Evolutionary conservation across 2,888 invertebrate genomes (phyloP), one percentile per base, ranked within the genome.

Genomic region (Choreutis nemorana): DNA sequence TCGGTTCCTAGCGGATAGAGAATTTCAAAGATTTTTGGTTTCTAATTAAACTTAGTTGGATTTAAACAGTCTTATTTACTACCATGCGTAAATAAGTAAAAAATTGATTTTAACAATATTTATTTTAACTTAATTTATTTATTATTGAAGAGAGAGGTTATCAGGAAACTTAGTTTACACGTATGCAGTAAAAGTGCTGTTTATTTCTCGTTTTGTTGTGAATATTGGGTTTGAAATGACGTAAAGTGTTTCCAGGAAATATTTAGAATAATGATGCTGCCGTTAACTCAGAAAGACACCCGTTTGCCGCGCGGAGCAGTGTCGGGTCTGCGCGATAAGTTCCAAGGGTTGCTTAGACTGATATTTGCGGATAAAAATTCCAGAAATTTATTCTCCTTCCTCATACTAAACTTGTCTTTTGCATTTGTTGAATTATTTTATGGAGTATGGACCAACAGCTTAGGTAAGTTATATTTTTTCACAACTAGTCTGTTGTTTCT

Each of bases 391-490:
- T 95, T 97, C 58, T 78, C 96, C 16, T 98, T 98, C 61, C 83
- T 98, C 8, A 47, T 96, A 40, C 80, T 98, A 21, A 98, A 97
- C 71, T 83, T 97, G 40, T 94, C 94, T 18, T 97, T 98, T 78
- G 97, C 97, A 13, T 97, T 97, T 72, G 94, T 98, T 25, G 97
- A 98, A 70, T 80, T 98, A 32, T 82, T 88, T 35, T 98, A 97
- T 80, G 97, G 97, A 39, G 82, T 94, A 54, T 89, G 88, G 90
- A 89, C 90, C 36, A 92, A 92, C 63, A 91, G 91, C 67, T 85
- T 91, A 79, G 91, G 88, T 88, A 51, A 75, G 77, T 47, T 13
- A 2, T 42, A 9, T 10, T 5, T 18, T 18, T 28, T 8, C 2
- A 20, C 6, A 23, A 9, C 9, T 23, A 7, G 9, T 7, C 5